Base-by-base conservation (phyloP, 2,888 invertebrate species). In the Scrobipalpa costella region DNA sequence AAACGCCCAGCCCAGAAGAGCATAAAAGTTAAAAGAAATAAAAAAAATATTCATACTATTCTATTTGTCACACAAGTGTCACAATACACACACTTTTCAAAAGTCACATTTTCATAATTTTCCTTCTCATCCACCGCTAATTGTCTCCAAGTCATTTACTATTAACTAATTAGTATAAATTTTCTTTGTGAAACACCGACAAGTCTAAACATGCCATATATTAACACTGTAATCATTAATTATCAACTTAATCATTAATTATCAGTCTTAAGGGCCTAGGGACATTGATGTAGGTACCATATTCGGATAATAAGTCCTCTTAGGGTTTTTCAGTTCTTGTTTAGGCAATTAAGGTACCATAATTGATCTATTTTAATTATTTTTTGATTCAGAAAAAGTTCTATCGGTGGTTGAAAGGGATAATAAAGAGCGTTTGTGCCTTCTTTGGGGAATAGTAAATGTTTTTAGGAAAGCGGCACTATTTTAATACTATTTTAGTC, bases 341-440 rank as follows among this genome's bases (percentile, higher is more conserved):
- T 55, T 61, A 55, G 55, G 55, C 33, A 55, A 55, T 55, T 55
- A 55, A 27, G 33, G 27, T 21, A 21, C n/a, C 21, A 21, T 55
- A 55, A 55, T 55, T 55, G 55, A 55, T 55, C 55, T 33, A 55
- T 55, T 55, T 55, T 55, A 55, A 55, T 55, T 55, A 55, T 33
- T 55, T 55, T 52, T 55, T 55, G 55, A 55, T 55, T 55, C 21
- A 55, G 55, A 55, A 55, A 55, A 55, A 55, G 55, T 11, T 27
- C 9, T n/a, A n/a, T 21, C 55, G 55, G 55, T 21, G 13, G 13
- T 55, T 27, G 55, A 55, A 55, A 55, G 13, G 55, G 55, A 15
- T 6, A 13, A 19, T 49, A 49, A 15, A 49, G 49, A 49, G 17
- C 49, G 11, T 15, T 13, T 11, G n/a, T 55, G 21, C 55, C 55